phyloP scores from a whole-genome alignment of 2,113 vertebrate species.

The Ictalurus punctatus region DNA sequence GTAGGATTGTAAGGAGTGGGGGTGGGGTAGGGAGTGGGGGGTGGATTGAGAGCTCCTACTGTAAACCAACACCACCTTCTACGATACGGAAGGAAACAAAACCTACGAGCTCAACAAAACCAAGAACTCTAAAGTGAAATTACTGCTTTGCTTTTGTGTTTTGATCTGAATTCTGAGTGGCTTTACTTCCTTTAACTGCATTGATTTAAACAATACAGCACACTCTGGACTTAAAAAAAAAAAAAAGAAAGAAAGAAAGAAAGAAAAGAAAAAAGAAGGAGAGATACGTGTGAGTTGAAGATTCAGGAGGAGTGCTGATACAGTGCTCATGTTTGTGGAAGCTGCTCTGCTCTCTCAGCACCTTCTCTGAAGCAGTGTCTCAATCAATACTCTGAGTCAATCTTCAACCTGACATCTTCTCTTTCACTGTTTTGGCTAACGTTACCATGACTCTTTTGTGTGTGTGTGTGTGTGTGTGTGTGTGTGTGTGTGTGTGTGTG shows the following conservation, averaged over 20 bases:
- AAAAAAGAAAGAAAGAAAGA: not conserved
- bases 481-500: not conserved
- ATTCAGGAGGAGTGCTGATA: not conserved
- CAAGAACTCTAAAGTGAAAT: not conserved
- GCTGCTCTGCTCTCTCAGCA: constrained; percentile 7
- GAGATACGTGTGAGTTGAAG: not conserved
- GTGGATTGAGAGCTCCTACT: not conserved
- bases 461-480: not conserved
- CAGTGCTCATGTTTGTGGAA: not conserved
- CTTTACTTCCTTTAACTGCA: not conserved
- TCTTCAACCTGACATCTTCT: constrained; percentile 6
- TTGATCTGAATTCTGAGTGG: not conserved
- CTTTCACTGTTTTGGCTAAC: not conserved
- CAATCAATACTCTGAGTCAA: not conserved
- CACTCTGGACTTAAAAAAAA: not conserved
- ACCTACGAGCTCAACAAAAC: not conserved
- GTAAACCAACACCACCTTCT: not conserved
- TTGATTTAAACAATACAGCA: not conserved
- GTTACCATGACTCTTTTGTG: not conserved
- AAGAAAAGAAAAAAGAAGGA: too few relatives aligned
- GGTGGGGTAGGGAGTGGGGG: too few relatives aligned
- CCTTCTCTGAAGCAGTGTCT: not conserved
- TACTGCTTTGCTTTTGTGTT: not conserved
- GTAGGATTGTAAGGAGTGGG: not conserved
- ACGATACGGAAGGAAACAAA: not conserved